Conservation (phyloP, 1,140 invertebrate genomes). For the Palaemon carinicauda region DNA sequence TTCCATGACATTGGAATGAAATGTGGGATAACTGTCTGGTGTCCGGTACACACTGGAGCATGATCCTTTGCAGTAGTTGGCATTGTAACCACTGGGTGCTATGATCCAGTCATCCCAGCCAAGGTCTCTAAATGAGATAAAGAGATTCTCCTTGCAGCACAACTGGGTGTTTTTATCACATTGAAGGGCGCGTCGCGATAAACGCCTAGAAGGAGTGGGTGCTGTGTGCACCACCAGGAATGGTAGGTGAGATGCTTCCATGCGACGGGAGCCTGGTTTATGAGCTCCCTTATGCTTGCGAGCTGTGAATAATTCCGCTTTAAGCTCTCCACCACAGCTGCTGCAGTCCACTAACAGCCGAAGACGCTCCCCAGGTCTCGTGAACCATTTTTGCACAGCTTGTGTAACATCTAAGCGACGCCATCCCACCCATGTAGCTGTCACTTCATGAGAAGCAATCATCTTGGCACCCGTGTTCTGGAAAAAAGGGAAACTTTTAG, state of each 20-base stretch:
- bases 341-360: slow-evolving; percentile 84
- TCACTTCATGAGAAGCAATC: slow-evolving; percentile 73
- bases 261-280: slow-evolving; percentile 61
- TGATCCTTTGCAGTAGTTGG: slow-evolving; percentile 92
- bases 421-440: slow-evolving; percentile 79
- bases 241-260: slow-evolving; percentile 72
- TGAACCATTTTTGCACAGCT: slow-evolving; percentile 70
- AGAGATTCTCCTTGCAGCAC: slow-evolving; percentile 91
- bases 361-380: slow-evolving; percentile 67
- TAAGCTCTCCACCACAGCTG: slow-evolving; percentile 74
- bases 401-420: slow-evolving; percentile 84
- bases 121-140: slow-evolving; percentile 87
- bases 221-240: slow-evolving; percentile 86
- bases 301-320: slow-evolving; percentile 67
- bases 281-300: slow-evolving; percentile 57
- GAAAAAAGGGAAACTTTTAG: background rate
- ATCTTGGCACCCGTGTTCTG: slow-evolving; percentile 62
- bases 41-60: slow-evolving; percentile 74
- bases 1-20: slow-evolving; percentile 89
- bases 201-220: slow-evolving; percentile 69
- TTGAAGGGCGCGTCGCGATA: slow-evolving; percentile 81
- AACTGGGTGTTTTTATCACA: slow-evolving; percentile 79
- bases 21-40: slow-evolving; percentile 84
- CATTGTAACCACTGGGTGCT: slow-evolving; percentile 84
- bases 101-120: slow-evolving; percentile 97